Evolutionary conservation across 2,797 vertebrate species (phyloP).

Genomic region (Limnodromus scolopaceus): DNA sequence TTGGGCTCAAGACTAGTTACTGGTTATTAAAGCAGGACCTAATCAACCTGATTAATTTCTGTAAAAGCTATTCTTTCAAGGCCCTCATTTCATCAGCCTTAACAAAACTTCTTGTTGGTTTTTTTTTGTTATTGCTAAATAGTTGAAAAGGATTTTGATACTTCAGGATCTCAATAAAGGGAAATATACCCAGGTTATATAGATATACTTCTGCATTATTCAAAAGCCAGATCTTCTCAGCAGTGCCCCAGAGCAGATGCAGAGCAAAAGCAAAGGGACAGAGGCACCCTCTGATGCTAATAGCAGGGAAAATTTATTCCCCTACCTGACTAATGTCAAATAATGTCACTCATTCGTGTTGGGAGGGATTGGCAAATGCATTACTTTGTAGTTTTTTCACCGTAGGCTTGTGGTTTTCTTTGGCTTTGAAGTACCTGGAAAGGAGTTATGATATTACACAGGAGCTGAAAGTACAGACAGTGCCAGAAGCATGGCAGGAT

Average conservation of each 20-base stretch:
- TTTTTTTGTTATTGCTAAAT: background rate
- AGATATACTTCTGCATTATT: background rate
- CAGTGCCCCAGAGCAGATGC: background rate
- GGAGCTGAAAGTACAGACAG: background rate
- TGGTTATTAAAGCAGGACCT: background rate
- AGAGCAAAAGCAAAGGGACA: background rate
- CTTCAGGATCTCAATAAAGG: background rate
- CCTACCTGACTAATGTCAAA: background rate
- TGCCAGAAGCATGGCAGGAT: background rate
- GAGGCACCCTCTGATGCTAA: background rate
- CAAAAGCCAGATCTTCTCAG: background rate
- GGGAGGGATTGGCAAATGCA: background rate
- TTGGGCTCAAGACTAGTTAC: background rate
- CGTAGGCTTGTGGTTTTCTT: background rate
- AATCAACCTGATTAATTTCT: background rate
- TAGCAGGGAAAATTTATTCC: background rate
- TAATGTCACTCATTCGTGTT: background rate
- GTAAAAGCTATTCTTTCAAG: background rate
- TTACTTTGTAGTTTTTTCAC: background rate
- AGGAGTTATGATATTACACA: background rate
- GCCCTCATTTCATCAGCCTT: background rate
- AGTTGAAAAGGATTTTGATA: background rate
- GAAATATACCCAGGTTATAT: background rate
- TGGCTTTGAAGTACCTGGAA: background rate
- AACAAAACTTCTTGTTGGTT: background rate